phyloP scores from a whole-genome alignment of 1,140 invertebrate genomes.

The Carposina sasakii region DNA sequence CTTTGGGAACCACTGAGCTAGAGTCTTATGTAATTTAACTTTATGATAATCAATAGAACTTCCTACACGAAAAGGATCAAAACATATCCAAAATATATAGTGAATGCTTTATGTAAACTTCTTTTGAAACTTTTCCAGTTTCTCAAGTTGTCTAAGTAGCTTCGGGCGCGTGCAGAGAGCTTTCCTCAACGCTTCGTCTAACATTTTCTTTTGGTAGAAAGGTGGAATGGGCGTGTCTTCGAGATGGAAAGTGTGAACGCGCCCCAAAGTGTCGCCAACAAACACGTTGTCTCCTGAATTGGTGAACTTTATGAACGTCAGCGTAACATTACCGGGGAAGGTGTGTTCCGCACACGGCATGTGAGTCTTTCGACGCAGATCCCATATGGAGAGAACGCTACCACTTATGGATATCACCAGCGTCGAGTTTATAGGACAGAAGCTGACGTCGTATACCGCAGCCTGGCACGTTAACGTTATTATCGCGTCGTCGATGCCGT shows the following conservation, averaged over 20 bases:
- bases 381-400: conserved; percentile 82
- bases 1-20: too few species aligned
- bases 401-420: conserved; percentile 84
- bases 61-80: too few species aligned
- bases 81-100: too few species aligned
- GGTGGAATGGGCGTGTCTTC: conserved; percentile 80
- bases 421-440: conserved; percentile 87
- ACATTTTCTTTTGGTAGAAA: conserved; percentile 75
- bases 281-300: conserved; percentile 78
- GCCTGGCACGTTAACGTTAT: conserved; percentile 74
- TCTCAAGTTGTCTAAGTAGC: conserved; percentile 74
- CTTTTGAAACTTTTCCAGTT: conserved; percentile 52
- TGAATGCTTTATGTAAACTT: conserved; percentile 24
- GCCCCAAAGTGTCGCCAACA: conserved; percentile 76
- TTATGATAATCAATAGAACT: neutral
- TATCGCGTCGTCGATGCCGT: conserved; percentile 77
- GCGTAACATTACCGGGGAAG: conserved; percentile 56
- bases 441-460: conserved; percentile 79
- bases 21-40: neutral
- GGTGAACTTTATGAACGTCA: conserved; percentile 75
- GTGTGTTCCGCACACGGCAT: conserved; percentile 75
- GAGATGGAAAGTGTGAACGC: conserved; percentile 77
- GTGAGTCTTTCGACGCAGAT: conserved; percentile 78
- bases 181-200: conserved; percentile 75
- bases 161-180: conserved; percentile 76